Evolutionary conservation across 2,113 vertebrate genomes (phyloP), one percentile per base, ranked within the genome.

Genomic region (Balaeniceps rex): DNA sequence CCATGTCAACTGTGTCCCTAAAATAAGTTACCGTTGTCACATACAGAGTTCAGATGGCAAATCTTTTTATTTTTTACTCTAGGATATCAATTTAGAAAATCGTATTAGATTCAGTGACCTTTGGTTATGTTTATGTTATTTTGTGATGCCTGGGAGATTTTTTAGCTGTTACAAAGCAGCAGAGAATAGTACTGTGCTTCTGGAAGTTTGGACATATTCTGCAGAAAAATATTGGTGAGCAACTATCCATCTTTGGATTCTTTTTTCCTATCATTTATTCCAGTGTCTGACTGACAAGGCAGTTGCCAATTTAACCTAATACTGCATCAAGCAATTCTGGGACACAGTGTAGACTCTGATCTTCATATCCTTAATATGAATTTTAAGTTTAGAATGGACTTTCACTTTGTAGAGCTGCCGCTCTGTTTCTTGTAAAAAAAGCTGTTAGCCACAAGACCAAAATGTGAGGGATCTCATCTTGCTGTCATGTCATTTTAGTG

Each of bases 51-150:
- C 38, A 81, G 60, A 52, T 47, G 44, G 38, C 31, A 80, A 83
- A 55, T 72, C 22, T 57, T 61, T 69, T 76, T 12, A 19, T 64
- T 81, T 96, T 69, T 74, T 23, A 81, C 21, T 84, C 55, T 82
- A 40, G 52, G 44, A 68, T 93, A 95, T 64, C 52, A 87, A 2
- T 93, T 94, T 60, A 84, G 84, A 86, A 86, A 79, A 94, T 72
- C 2, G 1, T 87, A 78, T 84, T 89, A 57, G 55, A 81, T 88
- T 81, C 21, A 25, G 57, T 87, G 65, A 52, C 57, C 77, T 94
- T 93, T 82, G 70, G 34, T 75, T 87, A 55, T 81, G 22, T 92
- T 96, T 92, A 84, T 75, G 46, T 71, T 94, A 66, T 87, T 94
- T 90, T 70, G 34, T 88, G 64, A 70, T 63, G n/a, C 72, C 47